Conservation (phyloP, 2,797 vertebrate species). For the Molothrus aeneus region DNA sequence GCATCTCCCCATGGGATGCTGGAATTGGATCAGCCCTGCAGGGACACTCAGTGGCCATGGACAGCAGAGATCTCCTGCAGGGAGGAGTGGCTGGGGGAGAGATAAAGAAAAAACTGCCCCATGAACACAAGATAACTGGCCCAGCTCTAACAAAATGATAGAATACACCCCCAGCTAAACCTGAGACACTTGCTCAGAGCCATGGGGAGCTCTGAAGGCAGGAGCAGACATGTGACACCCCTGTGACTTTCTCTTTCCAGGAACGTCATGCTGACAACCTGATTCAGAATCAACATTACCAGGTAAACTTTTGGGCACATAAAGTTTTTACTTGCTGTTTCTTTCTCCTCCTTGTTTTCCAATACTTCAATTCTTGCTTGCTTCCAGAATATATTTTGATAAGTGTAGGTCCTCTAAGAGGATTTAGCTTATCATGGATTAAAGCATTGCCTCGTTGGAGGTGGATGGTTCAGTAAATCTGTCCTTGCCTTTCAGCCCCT, state of each 20-base stretch:
- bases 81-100: background rate
- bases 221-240: background rate
- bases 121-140: background rate
- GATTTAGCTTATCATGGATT: conserved; percentile 11
- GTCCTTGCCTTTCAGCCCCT: background rate
- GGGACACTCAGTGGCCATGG: background rate
- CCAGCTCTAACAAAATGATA: accelerated
- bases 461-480: background rate
- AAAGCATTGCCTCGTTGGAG: background rate
- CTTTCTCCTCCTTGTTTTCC: background rate
- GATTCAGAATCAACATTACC: conserved; percentile 96
- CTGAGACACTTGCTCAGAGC: background rate
- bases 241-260: conserved; percentile 77
- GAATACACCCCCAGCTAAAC: background rate
- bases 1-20: background rate
- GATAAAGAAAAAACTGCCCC: background rate
- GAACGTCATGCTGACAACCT: conserved; percentile 92
- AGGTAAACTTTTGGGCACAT: conserved; percentile 79
- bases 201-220: background rate
- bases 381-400: background rate
- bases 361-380: background rate
- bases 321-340: background rate
- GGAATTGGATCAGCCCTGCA: background rate
- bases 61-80: background rate
- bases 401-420: background rate